phyloP scores from a whole-genome alignment of 2,797 vertebrate genomes.

The Delichon dasypus region DNA sequence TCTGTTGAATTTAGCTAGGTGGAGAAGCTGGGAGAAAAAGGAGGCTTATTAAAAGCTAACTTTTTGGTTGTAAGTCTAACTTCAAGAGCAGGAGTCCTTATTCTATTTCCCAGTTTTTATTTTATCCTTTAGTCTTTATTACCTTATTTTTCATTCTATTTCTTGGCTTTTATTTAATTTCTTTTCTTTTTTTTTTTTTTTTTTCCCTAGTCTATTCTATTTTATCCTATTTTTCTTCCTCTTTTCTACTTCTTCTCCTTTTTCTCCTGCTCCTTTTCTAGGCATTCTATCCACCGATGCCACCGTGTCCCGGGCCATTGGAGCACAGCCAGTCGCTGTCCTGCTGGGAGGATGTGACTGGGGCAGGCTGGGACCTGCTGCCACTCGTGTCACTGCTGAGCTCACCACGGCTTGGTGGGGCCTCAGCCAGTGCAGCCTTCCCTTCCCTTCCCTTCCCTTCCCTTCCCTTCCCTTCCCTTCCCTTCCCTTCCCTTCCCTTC shows the following conservation, averaged over 20 bases:
- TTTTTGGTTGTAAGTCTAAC: background rate
- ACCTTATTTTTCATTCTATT: background rate
- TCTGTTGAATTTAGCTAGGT: background rate
- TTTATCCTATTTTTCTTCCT: background rate
- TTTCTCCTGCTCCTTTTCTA: background rate
- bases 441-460: accelerated
- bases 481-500: background rate
- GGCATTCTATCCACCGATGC: background rate
- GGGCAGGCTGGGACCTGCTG: background rate
- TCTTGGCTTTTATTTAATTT: background rate
- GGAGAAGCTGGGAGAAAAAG: background rate
- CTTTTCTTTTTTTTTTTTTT: background rate
- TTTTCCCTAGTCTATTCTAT: background rate
- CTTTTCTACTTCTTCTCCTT: background rate
- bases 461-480: too few relatives aligned
- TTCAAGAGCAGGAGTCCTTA: background rate
- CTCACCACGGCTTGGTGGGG: too few relatives aligned
- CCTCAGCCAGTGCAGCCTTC: background rate
- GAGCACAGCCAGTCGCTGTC: background rate
- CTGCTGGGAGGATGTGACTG: background rate
- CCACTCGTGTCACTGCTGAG: background rate
- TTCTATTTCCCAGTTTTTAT: background rate
- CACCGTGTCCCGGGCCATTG: background rate
- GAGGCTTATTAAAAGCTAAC: background rate
- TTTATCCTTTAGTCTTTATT: background rate